These are phyloP conservation scores for Lates japonicus DNA, from an alignment of 2,797 vertebrate species.

Conservation along the genomic window DNA sequence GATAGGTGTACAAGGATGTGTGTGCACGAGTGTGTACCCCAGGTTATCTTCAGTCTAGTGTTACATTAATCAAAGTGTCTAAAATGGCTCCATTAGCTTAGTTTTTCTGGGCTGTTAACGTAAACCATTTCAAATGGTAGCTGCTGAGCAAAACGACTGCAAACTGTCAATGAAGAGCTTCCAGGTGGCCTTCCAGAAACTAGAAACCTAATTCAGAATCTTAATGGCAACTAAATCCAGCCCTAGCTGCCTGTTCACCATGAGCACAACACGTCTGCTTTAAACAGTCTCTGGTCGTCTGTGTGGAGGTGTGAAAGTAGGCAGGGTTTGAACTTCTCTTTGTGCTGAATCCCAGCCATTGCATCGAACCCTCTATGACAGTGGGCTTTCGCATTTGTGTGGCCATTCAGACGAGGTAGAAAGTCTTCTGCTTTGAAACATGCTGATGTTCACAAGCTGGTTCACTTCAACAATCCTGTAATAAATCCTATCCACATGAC, in stretches of 20 bases:
- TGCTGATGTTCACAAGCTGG: background rate
- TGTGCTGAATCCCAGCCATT: background rate
- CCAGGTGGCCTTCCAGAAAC: background rate
- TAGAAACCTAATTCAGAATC: slow-evolving; percentile 3
- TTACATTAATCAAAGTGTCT: background rate
- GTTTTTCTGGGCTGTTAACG: background rate
- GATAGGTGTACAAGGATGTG: too few relatives aligned
- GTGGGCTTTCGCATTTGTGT: background rate
- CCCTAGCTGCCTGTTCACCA: background rate
- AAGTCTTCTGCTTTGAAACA: background rate
- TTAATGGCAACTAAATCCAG: background rate
- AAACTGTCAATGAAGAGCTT: background rate
- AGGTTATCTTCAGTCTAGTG: background rate
- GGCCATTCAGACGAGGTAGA: background rate
- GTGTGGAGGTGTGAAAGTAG: too few relatives aligned
- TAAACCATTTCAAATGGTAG: background rate
- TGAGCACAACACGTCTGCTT: background rate
- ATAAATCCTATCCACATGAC: background rate
- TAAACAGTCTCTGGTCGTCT: background rate
- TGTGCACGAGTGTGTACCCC: background rate
- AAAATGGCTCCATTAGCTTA: background rate
- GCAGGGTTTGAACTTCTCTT: background rate
- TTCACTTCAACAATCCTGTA: background rate
- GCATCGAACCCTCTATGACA: background rate
- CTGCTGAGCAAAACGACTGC: background rate